A percentile compares a stretch with the other conserved stretches of the same genome.
Conservation (phyloP, 2,113 vertebrate genomes). For the Chaetorhynchus papuensis region DNA sequence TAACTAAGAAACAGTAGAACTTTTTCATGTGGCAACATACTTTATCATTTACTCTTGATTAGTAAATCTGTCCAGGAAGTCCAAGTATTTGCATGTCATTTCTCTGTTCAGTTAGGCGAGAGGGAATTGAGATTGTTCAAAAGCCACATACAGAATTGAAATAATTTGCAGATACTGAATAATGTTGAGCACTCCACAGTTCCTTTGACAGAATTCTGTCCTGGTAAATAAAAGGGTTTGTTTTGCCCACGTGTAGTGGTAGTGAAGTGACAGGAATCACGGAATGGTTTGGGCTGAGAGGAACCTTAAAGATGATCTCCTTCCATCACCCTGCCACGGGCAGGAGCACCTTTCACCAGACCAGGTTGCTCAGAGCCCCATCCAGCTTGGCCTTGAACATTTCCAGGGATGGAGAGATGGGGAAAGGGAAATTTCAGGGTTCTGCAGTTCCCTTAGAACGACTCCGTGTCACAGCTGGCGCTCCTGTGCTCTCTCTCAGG, state of each 20-base stretch:
- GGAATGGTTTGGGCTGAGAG: not conserved
- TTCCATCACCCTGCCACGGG: not conserved
- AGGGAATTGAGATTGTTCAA: not conserved
- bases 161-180: not conserved
- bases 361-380: not conserved
- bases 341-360: not conserved
- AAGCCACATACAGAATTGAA: not conserved
- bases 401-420: not conserved
- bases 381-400: not conserved
- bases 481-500: constrained; percentile 72
- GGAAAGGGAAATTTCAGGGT: not conserved
- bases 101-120: not conserved
- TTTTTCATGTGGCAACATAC: not conserved
- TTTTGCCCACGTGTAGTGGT: not conserved
- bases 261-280: not conserved
- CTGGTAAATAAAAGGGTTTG: not conserved
- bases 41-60: not conserved
- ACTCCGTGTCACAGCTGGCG: rapidly evolving
- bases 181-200: not conserved
- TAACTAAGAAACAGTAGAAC: not conserved
- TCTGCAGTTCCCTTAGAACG: rapidly evolving
- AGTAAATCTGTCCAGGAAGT: not conserved
- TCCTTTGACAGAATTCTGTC: not conserved
- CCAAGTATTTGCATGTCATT: not conserved
- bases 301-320: no score